phyloP scores from a whole-genome alignment of 2,888 invertebrate species.

The Tenthredo livida region DNA sequence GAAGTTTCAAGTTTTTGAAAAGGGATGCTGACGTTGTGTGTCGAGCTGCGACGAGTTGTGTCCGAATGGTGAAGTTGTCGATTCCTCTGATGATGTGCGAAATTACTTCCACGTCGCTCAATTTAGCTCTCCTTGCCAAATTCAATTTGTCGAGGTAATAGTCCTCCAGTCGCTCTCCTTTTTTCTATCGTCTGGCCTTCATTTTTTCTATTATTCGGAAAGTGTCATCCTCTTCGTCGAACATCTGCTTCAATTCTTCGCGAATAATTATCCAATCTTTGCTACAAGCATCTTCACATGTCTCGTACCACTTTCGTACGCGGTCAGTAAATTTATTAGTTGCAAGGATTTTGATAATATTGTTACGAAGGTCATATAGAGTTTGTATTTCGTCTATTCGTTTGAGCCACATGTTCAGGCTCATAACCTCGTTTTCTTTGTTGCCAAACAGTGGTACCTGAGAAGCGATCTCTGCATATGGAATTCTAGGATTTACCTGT shows the following conservation, averaged over 20 bases:
- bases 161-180: slow-evolving; percentile 30
- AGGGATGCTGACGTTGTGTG: background rate
- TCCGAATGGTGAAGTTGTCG: slow-evolving; percentile 46
- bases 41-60: slow-evolving; percentile 15
- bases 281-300: background rate
- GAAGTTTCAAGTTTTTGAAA: background rate
- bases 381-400: slow-evolving; percentile 17
- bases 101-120: slow-evolving; percentile 13
- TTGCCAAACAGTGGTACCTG: slow-evolving; percentile 24
- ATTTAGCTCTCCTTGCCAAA: slow-evolving; percentile 24
- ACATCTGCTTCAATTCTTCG: slow-evolving; percentile 26
- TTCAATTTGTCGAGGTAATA: slow-evolving; percentile 41
- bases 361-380: slow-evolving; percentile 25
- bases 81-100: slow-evolving; percentile 49
- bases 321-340: slow-evolving; percentile 46
- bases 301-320: slow-evolving; percentile 42
- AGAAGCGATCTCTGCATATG: slow-evolving; percentile 17
- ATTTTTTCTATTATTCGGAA: slow-evolving; percentile 29
- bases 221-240: slow-evolving; percentile 17
- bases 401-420: slow-evolving; percentile 42
- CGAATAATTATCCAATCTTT: slow-evolving; percentile 6
- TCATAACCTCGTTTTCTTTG: slow-evolving; percentile 29
- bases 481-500: background rate
- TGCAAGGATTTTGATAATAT: slow-evolving; percentile 38
- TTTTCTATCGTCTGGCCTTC: background rate